Evolutionary conservation across 2,113 vertebrate species (phyloP).

Genomic region (Tringa solitaria): DNA sequence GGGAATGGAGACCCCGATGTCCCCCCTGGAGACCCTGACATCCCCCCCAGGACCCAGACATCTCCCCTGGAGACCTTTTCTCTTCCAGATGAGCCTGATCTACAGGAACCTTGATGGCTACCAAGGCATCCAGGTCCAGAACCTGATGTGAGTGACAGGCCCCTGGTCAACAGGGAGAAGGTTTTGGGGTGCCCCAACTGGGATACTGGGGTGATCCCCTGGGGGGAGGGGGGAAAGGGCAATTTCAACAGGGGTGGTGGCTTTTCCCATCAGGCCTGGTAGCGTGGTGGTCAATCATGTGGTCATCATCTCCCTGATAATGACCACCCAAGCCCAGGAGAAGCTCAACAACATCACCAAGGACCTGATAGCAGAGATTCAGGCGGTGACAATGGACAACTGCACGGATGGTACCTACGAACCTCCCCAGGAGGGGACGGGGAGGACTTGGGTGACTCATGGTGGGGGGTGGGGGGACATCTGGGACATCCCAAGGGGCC

Average conservation of each 20-base stretch:
- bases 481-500: no score
- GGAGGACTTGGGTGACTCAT: neutral
- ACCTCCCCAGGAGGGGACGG: fast-evolving
- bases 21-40: neutral
- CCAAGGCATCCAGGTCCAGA: neutral
- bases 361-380: neutral
- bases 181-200: neutral
- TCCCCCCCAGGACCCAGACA: no score
- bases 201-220: no score
- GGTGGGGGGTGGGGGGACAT: neutral
- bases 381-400: fast-evolving
- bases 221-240: neutral
- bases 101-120: neutral
- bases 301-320: neutral
- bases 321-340: neutral
- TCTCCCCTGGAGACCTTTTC: neutral
- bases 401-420: neutral
- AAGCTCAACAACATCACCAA: neutral
- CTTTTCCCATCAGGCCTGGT: neutral
- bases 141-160: neutral
- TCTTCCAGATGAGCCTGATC: slow-evolving; percentile 22
- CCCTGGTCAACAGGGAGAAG: fast-evolving
- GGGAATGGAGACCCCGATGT: fast-evolving
- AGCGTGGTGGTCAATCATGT: slow-evolving; percentile 32
- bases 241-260: fast-evolving